Conservation (phyloP, 2,113 vertebrate species). For the Chrysochloris asiatica region DNA sequence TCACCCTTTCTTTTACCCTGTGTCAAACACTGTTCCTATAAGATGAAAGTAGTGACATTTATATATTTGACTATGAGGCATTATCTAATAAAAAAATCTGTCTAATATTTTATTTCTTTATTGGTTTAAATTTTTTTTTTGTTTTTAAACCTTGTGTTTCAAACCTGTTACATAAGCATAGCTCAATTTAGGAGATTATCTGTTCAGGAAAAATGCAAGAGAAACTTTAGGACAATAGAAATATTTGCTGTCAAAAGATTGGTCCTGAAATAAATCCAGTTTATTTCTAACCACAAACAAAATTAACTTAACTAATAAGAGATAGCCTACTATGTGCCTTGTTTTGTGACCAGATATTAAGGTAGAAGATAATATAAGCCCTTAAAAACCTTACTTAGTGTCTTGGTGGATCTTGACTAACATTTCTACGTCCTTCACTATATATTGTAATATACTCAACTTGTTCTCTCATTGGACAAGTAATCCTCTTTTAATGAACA, state of each 20-base stretch:
- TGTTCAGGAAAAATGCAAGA: background rate
- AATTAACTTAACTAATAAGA: background rate
- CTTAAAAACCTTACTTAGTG: background rate
- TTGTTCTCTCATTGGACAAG: background rate
- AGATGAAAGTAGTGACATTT: background rate
- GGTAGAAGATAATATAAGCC: background rate
- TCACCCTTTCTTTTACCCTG: constrained; percentile 6
- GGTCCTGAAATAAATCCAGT: background rate
- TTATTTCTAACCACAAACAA: background rate
- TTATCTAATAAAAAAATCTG: background rate
- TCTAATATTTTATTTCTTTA: background rate
- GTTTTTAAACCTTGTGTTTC: too few relatives aligned
- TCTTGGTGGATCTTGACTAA: background rate
- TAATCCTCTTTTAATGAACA: background rate
- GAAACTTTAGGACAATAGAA: background rate
- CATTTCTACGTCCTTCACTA: background rate
- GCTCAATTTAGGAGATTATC: background rate
- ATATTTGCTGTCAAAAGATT: background rate
- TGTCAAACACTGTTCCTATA: background rate
- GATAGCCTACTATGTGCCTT: background rate
- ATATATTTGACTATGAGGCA: background rate
- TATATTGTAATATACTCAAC: background rate
- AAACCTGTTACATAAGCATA: background rate
- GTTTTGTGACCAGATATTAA: background rate
- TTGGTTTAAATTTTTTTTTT: too few relatives aligned